These are phyloP conservation scores for Myxocyprinus asiaticus DNA, from an alignment of 2,113 vertebrate genomes.

Conservation along the genomic window DNA sequence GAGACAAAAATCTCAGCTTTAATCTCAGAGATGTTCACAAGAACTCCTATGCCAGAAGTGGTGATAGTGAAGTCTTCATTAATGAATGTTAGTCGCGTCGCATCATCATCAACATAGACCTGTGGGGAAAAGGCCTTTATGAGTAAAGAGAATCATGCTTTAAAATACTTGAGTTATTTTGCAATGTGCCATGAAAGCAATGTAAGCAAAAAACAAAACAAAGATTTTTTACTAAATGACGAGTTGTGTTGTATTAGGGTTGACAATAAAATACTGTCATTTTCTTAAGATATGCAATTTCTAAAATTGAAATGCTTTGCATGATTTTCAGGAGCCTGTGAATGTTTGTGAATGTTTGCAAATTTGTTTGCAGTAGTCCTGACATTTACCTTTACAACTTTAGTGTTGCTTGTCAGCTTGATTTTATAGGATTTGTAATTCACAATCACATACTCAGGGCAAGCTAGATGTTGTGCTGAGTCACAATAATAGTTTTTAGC, in stretches of 20 bases:
- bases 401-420: slow-evolving; percentile 58
- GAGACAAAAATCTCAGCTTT: slow-evolving; percentile 76
- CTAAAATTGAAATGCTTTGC: too few relatives aligned
- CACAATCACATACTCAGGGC: slow-evolving; percentile 78
- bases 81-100: slow-evolving; percentile 71
- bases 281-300: too few relatives aligned
- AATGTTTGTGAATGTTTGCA: not conserved
- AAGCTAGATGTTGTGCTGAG: slow-evolving; percentile 72
- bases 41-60: slow-evolving; percentile 75
- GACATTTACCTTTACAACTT: slow-evolving; percentile 56
- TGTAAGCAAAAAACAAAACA: not conserved
- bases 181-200: not conserved
- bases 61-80: slow-evolving; percentile 77
- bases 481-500: slow-evolving; percentile 84
- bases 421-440: slow-evolving; percentile 80
- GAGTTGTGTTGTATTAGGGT: not conserved
- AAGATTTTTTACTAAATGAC: not conserved
- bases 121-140: slow-evolving; percentile 54
- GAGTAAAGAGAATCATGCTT: not conserved
- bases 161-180: not conserved
- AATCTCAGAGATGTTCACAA: slow-evolving; percentile 76
- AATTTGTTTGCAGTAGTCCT: not conserved
- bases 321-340: too few relatives aligned
- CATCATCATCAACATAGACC: slow-evolving; percentile 75
- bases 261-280: not conserved